A percentile compares a stretch with the other conserved stretches of the same genome.
These are phyloP conservation scores for Pelosia muscerda DNA, from an alignment of 2,888 invertebrate species.

Conservation along the genomic window DNA sequence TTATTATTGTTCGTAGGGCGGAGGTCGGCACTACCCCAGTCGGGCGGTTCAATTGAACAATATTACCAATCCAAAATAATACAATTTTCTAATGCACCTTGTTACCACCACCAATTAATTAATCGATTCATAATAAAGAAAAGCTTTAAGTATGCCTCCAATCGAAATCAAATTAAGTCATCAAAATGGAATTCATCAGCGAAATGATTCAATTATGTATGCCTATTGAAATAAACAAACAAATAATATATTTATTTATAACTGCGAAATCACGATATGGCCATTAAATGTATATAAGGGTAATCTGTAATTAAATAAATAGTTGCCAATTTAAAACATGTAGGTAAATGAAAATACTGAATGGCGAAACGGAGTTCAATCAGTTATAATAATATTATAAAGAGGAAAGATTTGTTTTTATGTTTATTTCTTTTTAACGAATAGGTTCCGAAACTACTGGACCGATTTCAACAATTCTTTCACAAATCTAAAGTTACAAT, in stretches of 20 bases:
- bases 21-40: no score
- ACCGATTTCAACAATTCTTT: no score
- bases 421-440: no score
- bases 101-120: no score
- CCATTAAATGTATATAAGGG: constrained; percentile 10
- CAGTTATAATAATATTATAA: no score
- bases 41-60: no score
- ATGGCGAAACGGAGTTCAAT: background rate
- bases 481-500: no score
- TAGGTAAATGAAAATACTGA: background rate
- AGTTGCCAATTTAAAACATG: constrained; percentile 7
- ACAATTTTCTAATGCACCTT: background rate
- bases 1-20: no score
- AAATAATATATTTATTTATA: constrained; percentile 1
- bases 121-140: no score
- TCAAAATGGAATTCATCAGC: constrained; percentile 15
- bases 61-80: background rate
- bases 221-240: constrained; percentile 13
- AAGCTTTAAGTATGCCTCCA: background rate
- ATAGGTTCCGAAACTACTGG: no score
- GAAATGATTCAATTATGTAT: constrained; percentile 12
- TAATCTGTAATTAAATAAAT: background rate
- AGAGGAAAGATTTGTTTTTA: no score
- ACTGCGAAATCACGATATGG: constrained; percentile 13
- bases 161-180: constrained; percentile 10